A percentile compares a stretch with the other conserved stretches of the same genome.
Conservation (phyloP, 2,888 invertebrate genomes). For the Ophion ventricosus region DNA sequence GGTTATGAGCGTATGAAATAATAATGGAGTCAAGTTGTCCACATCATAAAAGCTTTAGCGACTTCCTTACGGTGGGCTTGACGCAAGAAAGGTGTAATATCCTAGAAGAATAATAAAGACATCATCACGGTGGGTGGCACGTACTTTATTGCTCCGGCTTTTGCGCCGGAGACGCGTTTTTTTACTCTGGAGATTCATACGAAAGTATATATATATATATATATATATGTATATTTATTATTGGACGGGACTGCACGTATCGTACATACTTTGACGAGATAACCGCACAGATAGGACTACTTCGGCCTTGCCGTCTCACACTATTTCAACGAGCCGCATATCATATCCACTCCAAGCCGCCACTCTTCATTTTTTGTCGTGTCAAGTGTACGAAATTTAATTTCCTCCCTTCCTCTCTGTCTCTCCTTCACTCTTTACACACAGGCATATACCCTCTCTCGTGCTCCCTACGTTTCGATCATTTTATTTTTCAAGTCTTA, state of each 20-base stretch:
- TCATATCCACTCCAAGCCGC: not conserved
- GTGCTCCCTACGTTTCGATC: too few species aligned
- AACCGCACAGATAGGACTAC: conserved; percentile 27
- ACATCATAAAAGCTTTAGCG: not conserved
- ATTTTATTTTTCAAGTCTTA: too few species aligned
- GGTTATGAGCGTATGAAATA: conserved; percentile 3
- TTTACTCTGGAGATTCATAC: conserved; percentile 15
- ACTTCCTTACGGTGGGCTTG: not conserved
- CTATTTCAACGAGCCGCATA: conserved; percentile 20
- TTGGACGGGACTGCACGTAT: conserved; percentile 49
- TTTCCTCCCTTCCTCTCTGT: conserved; percentile 1
- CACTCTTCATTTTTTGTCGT: conserved; percentile 34
- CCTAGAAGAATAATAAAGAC: conserved; percentile 32
- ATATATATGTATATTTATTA: conserved; percentile 17
- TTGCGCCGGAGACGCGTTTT: conserved; percentile 28
- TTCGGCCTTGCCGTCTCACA: conserved; percentile 21
- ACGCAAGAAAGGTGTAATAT: conserved; percentile 42
- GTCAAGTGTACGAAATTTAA: conserved; percentile 48
- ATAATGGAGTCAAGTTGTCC: not conserved
- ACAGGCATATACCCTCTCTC: too few species aligned
- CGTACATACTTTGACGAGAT: conserved; percentile 53
- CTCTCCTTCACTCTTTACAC: too few species aligned
- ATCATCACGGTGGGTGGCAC: conserved; percentile 17
- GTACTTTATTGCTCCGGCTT: conserved; percentile 48
- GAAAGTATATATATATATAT: conserved; percentile 5